Base-by-base conservation (phyloP, 2,888 invertebrate species). In the Plagodis dolabraria region DNA sequence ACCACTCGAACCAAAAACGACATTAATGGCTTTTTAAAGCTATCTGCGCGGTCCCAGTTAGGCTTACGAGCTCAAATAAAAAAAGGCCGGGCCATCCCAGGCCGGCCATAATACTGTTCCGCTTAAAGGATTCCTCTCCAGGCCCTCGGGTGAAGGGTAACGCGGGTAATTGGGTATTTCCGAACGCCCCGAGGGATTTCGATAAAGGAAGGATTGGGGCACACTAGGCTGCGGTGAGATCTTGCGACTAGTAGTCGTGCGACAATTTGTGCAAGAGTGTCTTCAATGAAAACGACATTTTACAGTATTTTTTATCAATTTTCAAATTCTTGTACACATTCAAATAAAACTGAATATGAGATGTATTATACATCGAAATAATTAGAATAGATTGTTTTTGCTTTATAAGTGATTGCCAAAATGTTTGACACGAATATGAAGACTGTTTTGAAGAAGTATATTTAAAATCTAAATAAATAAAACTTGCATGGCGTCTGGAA, bases 151-250 rank as follows among this genome's bases (percentile, higher is more conserved):
- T 38, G 42, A 42, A 33, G 48, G 44, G 49, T 53, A 49, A 49
- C 47, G 47, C 12, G 61, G 53, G 54, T 62, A 58, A 62, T 62
- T 62, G 62, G 54, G 57, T 51, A 58, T 57, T 57, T 62, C 60
- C 53, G 57, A 54, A 45, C 45, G 33, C 43, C 48, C 33, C 22
- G 34, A 34, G 45, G 51, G 47, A 46, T n/a, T 11, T 52, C 43
- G 54, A 52, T 60, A 51, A 47, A 51, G 12, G 6, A 11, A 11
- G 6, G 42, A 0, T 9, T 38, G 12, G 46, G 52, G 36, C 49
- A 47, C 47, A 55, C 36, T 8, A 38, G n/a, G 48, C 11, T 8
- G 12, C 10, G 44, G 36, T 33, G 51, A 35, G 45, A 47, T 42
- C 40, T 33, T 9, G 47, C 8, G 44, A 44, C 10, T 5, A 12